These are phyloP conservation scores for Lasioglossum albipes DNA, from an alignment of 1,140 invertebrate species.

Conservation along the genomic window DNA sequence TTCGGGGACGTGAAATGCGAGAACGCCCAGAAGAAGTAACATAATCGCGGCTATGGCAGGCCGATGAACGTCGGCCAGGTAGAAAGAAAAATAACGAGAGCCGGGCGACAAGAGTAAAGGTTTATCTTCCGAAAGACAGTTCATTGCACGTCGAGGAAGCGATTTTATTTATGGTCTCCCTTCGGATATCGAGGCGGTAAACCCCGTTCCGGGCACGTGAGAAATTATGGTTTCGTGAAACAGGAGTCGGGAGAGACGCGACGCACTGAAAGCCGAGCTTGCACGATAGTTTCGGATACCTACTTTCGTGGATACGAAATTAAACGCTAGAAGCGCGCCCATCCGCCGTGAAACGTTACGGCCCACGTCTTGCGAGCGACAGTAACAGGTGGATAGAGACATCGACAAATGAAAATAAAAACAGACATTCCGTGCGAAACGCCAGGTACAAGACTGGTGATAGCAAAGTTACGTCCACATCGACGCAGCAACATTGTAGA, in stretches of 20 bases:
- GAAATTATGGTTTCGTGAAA: constrained; percentile 7
- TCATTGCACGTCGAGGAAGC: background rate
- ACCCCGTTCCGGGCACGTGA: background rate
- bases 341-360: constrained; percentile 32
- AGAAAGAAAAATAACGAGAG: background rate
- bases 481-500: too few relatives aligned
- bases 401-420: constrained; percentile 71
- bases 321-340: constrained; percentile 19
- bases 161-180: constrained; percentile 13
- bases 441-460: background rate
- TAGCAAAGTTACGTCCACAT: background rate
- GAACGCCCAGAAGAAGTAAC: background rate
- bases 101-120: constrained; percentile 15
- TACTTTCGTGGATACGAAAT: constrained; percentile 33
- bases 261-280: background rate
- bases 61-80: background rate
- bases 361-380: constrained; percentile 65
- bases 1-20: background rate
- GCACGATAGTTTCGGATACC: background rate
- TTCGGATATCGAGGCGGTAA: background rate
- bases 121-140: constrained; percentile 3
- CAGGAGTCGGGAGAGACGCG: background rate
- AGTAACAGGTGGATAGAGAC: constrained; percentile 72
- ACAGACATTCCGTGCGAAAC: constrained; percentile 43
- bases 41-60: background rate